These are phyloP conservation scores for Drosophila suzukii DNA, from an alignment of 1,140 invertebrate genomes.

Conservation along the genomic window DNA sequence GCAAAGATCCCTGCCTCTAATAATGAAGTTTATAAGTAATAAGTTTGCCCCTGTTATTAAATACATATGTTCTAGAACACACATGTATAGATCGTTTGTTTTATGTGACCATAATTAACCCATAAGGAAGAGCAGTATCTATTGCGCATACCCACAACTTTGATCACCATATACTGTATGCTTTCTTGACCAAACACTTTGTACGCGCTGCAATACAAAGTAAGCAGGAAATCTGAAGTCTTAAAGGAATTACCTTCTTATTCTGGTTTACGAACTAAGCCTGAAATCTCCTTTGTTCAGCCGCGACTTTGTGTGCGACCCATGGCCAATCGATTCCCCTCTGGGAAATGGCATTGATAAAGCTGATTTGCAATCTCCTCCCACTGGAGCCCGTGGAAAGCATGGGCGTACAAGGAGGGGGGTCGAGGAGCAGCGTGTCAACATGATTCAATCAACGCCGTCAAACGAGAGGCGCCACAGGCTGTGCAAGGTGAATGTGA, in stretches of 20 bases:
- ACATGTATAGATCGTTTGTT: no score
- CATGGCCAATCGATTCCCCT: conserved; percentile 8
- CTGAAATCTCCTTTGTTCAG: not conserved
- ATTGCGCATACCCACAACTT: not conserved
- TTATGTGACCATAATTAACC: no score
- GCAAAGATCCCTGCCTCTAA: no score
- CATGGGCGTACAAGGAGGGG: not conserved
- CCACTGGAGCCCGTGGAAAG: not conserved
- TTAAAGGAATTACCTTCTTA: not conserved
- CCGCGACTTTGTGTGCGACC: conserved; percentile 11
- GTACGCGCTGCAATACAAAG: no score
- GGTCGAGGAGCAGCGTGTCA: conserved; percentile 14
- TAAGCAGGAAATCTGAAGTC: no score
- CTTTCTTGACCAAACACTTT: no score
- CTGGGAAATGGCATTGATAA: conserved; percentile 28
- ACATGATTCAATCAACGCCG: conserved; percentile 47
- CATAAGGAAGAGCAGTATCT: no score
- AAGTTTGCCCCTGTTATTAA: no score
- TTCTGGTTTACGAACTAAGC: not conserved
- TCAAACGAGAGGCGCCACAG: conserved; percentile 27
- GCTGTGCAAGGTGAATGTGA: conserved; percentile 31
- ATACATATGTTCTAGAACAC: no score
- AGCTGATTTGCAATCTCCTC: conserved; percentile 20
- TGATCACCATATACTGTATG: not conserved
- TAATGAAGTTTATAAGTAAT: no score